These are phyloP conservation scores for Pollenia griseotomentosa DNA, from an alignment of 2,888 invertebrate species.

Conservation along the genomic window DNA sequence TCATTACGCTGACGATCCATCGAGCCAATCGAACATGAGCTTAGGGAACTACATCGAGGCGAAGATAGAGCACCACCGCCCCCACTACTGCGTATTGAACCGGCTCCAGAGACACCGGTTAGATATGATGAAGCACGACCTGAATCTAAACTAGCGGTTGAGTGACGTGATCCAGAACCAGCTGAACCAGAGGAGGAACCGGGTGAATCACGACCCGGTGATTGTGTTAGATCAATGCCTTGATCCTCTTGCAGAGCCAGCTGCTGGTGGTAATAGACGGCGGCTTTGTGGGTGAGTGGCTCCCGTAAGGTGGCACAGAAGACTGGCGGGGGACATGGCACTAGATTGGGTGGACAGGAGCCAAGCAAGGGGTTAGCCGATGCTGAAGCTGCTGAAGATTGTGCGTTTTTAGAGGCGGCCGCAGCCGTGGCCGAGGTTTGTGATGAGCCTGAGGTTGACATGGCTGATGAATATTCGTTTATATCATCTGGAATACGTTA, in stretches of 20 bases:
- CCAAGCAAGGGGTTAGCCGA: constrained; percentile 73
- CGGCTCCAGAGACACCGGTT: constrained; percentile 83
- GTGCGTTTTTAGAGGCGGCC: constrained; percentile 63
- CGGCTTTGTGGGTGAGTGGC: constrained; percentile 90
- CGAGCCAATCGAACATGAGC: constrained; percentile 90
- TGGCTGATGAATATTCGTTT: constrained; percentile 83
- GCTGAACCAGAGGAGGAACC: constrained; percentile 94
- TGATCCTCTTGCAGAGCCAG: constrained; percentile 93
- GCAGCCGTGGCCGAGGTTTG: constrained; percentile 69
- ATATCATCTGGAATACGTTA: constrained; percentile 86
- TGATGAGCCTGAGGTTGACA: constrained; percentile 76
- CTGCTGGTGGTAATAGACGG: constrained; percentile 92
- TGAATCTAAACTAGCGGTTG: constrained; percentile 93
- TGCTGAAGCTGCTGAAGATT: constrained; percentile 65
- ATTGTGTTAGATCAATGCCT: constrained; percentile 95
- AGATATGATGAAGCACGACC: constrained; percentile 94
- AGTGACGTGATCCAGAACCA: constrained; percentile 94
- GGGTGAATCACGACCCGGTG: constrained; percentile 96
- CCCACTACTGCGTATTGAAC: constrained; percentile 82
- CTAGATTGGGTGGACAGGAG: constrained; percentile 78
- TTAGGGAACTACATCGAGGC: constrained; percentile 89
- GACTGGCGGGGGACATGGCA: constrained; percentile 88
- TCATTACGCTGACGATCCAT: constrained; percentile 92
- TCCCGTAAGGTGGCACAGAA: constrained; percentile 86
- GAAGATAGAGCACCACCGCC: constrained; percentile 85